These are phyloP conservation scores for Hirtodrosophila duncani DNA, from an alignment of 2,888 invertebrate species.

Conservation along the genomic window DNA sequence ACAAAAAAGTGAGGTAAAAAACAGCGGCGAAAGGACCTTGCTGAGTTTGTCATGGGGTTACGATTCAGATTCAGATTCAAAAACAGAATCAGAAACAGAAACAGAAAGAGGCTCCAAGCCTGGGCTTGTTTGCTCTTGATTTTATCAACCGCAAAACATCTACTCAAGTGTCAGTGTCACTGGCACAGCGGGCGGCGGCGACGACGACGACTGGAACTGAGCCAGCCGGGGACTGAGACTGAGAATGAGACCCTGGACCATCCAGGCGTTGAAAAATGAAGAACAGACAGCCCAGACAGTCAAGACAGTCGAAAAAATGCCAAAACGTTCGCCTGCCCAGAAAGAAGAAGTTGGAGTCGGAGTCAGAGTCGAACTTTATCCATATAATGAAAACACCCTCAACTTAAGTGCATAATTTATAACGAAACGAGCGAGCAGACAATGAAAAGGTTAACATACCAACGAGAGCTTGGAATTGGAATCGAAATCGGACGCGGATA, in stretches of 20 bases:
- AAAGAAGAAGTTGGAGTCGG: too few relatives aligned
- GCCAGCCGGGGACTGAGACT: constrained; percentile 1
- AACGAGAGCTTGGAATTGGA: constrained; percentile 2
- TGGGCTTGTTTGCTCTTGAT: constrained; percentile 72
- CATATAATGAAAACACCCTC: constrained; percentile 75
- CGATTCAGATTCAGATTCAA: constrained; percentile 7
- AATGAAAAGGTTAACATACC: constrained; percentile 53
- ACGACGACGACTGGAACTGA: constrained; percentile 50
- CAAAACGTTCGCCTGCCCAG: constrained; percentile 43
- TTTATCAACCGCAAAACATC: constrained; percentile 75
- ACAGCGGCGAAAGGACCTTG: constrained; percentile 68
- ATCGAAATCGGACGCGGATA: constrained; percentile 20
- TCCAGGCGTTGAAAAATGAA: constrained; percentile 68
- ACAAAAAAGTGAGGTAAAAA: constrained; percentile 35
- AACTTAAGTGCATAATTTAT: constrained; percentile 76
- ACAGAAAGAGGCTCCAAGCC: constrained; percentile 9
- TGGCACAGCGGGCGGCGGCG: constrained; percentile 70
- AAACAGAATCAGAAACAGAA: constrained; percentile 16
- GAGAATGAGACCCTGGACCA: constrained; percentile 51
- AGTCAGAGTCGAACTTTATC: constrained; percentile 56
- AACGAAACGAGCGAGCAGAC: constrained; percentile 66
- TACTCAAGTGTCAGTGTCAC: constrained; percentile 75
- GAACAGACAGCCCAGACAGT: constrained; percentile 58
- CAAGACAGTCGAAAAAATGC: constrained; percentile 32
- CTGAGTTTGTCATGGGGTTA: constrained; percentile 30